These are phyloP conservation scores for Siphamia tubifer DNA, from an alignment of 2,113 vertebrate genomes.

Conservation along the genomic window DNA sequence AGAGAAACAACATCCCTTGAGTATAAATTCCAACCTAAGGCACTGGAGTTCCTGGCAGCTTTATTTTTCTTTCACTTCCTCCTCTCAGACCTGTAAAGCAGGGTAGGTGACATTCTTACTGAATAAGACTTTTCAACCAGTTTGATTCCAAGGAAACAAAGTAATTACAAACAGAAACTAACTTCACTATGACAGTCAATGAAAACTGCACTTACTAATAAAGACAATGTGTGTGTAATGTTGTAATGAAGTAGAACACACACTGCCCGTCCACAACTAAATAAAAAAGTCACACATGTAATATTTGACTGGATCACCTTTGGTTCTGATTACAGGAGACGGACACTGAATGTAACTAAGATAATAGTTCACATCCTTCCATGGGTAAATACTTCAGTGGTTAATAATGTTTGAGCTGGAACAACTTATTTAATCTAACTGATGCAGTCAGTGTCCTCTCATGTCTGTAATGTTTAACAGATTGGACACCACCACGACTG, in stretches of 20 bases:
- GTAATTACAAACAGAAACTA: not conserved
- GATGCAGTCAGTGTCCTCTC: too few relatives aligned
- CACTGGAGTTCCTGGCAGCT: not conserved
- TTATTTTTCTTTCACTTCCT: not conserved
- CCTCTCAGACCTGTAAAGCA: not conserved
- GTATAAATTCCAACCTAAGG: not conserved
- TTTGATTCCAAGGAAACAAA: not conserved
- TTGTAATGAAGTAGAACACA: not conserved
- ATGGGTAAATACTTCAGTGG: too few relatives aligned
- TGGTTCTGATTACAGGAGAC: too few relatives aligned
- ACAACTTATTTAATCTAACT: too few relatives aligned
- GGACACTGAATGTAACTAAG: too few relatives aligned
- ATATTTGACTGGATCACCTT: too few relatives aligned
- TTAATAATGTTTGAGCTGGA: too few relatives aligned
- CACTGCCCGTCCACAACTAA: too few relatives aligned
- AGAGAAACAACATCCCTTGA: not conserved
- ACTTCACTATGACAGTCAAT: not conserved
- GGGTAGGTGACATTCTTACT: conserved; percentile 12
- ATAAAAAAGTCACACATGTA: too few relatives aligned
- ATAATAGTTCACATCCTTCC: too few relatives aligned
- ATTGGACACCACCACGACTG: too few relatives aligned
- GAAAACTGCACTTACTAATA: not conserved
- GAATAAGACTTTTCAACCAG: not conserved
- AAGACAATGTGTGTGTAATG: not conserved
- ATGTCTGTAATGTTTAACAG: too few relatives aligned